Evolutionary conservation across 2,888 invertebrate species (phyloP), one percentile per base, ranked within the genome.

Genomic region (Troides helena): DNA sequence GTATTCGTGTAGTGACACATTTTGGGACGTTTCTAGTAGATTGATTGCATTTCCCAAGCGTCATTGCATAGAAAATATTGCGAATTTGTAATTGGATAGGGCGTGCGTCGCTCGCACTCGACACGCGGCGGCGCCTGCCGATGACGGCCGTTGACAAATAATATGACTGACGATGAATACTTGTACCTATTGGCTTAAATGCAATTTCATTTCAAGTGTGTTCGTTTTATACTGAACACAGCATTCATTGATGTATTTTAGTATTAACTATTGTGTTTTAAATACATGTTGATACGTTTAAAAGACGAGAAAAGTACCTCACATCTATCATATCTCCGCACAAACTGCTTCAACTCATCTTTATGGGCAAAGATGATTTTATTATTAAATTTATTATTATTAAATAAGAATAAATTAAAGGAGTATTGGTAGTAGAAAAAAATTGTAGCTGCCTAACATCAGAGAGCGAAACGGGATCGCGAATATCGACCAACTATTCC

Each of bases 11-110:
- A 63, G 63, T 36, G 63, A 39, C 60, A 66, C 39, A 66, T 58
- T 60, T 70, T 63, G 67, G 65, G 60, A 67, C 72, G 69, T 73
- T 75, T 72, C 74, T 73, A 70, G 79, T 81, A 85, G 88, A 90
- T 89, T 90, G 89, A 90, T 90, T 90, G 89, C 85, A 81, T 84
- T 87, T 83, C 77, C 77, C 78, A 76, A 79, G 82, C 87, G 87
- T 86, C 88, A 88, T 84, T 81, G 83, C 85, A 88, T 90, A 88
- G 89, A 90, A 91, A 91, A 91, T 90, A 92, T 92, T 88, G 89
- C 88, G 86, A 85, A 85, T 87, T 85, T 81, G 86, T 91, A 90
- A 92, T 91, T 91, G 90, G 90, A 88, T 84, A 85, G 82, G 84
- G 80, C 80, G 80, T 80, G 83, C 85, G 87, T 86, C 87, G 84